Conservation (phyloP, 2,797 vertebrate genomes). For the Podarcis lilfordi region DNA sequence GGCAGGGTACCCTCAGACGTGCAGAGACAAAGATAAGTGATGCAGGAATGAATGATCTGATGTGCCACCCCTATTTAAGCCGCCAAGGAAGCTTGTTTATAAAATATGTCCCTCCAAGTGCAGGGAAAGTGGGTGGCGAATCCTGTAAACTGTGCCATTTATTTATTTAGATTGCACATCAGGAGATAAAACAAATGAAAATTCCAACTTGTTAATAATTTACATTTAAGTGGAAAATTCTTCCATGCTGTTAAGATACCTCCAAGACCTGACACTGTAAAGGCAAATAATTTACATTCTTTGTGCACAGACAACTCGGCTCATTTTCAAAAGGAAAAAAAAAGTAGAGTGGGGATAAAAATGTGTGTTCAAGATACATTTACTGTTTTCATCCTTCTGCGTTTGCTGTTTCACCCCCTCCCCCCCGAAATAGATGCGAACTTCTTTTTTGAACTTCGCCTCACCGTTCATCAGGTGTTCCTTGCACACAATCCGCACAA, state of each 20-base stretch:
- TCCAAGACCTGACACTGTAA: conserved; percentile 76
- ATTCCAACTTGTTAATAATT: conserved; percentile 84
- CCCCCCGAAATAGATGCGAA: conserved; percentile 5
- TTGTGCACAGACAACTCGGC: conserved; percentile 63
- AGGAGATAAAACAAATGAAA: conserved; percentile 85
- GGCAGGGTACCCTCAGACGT: conserved; percentile 40
- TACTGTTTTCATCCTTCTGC: conserved; percentile 56
- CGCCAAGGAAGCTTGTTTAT: conserved; percentile 60
- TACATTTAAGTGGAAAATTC: conserved; percentile 82
- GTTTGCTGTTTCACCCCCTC: conserved; percentile 18
- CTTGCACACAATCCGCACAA: conserved; percentile 68
- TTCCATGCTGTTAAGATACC: conserved; percentile 80
- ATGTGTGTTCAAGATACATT: conserved; percentile 49
- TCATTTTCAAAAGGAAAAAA: conserved; percentile 56
- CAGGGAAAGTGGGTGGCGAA: conserved; percentile 74
- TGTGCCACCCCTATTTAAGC: conserved; percentile 57
- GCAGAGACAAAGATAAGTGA: conserved; percentile 71
- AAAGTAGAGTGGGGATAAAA: neutral
- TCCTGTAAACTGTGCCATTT: conserved; percentile 76
- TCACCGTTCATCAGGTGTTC: conserved; percentile 79
- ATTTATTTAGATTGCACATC: conserved; percentile 84
- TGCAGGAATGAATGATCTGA: conserved; percentile 55
- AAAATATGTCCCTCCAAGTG: conserved; percentile 76
- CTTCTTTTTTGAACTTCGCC: conserved; percentile 47
- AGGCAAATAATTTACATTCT: conserved; percentile 79